Evolutionary conservation across 2,797 vertebrate species (phyloP).

Genomic region (Pogonophryne albipinna): DNA sequence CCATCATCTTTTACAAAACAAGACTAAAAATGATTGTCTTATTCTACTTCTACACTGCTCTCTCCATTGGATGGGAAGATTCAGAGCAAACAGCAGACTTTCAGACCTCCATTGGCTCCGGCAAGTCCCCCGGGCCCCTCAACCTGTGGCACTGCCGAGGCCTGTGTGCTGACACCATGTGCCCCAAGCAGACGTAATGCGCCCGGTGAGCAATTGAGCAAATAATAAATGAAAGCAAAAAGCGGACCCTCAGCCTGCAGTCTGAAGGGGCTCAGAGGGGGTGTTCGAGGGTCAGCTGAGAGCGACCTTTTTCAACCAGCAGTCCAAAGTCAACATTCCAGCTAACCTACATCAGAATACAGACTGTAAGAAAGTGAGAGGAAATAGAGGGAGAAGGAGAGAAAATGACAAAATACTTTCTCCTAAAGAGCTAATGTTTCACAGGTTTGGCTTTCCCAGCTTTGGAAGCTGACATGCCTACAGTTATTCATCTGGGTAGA

Average conservation of each 20-base stretch:
- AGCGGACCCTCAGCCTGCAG: conserved; percentile 25
- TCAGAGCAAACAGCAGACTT: conserved; percentile 31
- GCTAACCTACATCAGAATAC: conserved; percentile 46
- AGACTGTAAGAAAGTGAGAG: conserved; percentile 45
- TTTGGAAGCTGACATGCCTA: conserved; percentile 49
- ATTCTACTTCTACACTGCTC: conserved; percentile 19
- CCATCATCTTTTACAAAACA: conserved; percentile 12
- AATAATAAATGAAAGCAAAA: conserved; percentile 56
- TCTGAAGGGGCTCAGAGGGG: conserved; percentile 40
- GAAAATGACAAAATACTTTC: conserved; percentile 46
- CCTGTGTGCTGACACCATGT: conserved; percentile 51
- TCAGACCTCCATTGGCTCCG: conserved; percentile 12
- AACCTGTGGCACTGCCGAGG: conserved; percentile 22
- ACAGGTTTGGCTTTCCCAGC: conserved; percentile 63
- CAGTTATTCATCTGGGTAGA: conserved; percentile 74
- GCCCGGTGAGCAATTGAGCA: conserved; percentile 58
- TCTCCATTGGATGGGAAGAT: conserved; percentile 30
- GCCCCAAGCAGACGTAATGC: conserved; percentile 40
- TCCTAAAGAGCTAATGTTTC: conserved; percentile 63
- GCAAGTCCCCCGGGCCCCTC: conserved; percentile 23
- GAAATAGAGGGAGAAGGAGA: conserved; percentile 52
- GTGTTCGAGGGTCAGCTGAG: conserved; percentile 62
- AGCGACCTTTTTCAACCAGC: conserved; percentile 74
- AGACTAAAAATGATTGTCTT: conserved; percentile 12
- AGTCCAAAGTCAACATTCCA: conserved; percentile 85